Evolutionary conservation across 2,113 vertebrate species (phyloP), one percentile per base, ranked within the genome.

Genomic region (Pogonocichla stellata): DNA sequence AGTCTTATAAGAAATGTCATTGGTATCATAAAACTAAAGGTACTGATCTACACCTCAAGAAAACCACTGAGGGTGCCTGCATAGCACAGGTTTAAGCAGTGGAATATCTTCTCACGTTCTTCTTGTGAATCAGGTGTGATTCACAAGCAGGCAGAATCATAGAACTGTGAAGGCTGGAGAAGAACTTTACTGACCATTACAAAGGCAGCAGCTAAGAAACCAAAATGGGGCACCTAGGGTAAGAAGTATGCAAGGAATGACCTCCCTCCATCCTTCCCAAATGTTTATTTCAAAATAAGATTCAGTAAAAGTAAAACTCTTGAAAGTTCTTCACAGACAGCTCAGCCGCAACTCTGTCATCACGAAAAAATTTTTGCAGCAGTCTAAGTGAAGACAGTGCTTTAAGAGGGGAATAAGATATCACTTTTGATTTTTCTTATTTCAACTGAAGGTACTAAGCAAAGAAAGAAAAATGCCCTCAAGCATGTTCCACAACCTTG

Each of bases 31-130:
- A 79, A 80, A 70, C 42, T 47, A 51, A 87, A 91, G 17, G 14
- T 51, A 58, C 26, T 51, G 24, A 33, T 71, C 42, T 66, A 17
- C 8, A 29, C 5, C 12, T 75, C 45, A 57, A 12, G 28, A 85
- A 61, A 38, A 20, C 34, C 31, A 16, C 23, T 0, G 0, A 7
- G 14, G 9, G 12, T 28, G 8, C 24, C 81, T 25, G 40, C 15
- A 19, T 1, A 47, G 43, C 69, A 66, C 34, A 62, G 33, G 31
- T 22, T 58, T 42, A 79, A 43, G 48, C 17, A 29, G 53, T 47
- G 13, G 61, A 80, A 33, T 58, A 83, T 80, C 64, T 47, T 91
- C 14, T 33, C 53, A 78, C 4, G 1, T 56, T 86, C 28, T 60
- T 42, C 33, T 78, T 38, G 38, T 38, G 38, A 38, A 38, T 78